These are phyloP conservation scores for Mystacornis crossleyi DNA, from an alignment of 2,113 vertebrate species.

Conservation along the genomic window DNA sequence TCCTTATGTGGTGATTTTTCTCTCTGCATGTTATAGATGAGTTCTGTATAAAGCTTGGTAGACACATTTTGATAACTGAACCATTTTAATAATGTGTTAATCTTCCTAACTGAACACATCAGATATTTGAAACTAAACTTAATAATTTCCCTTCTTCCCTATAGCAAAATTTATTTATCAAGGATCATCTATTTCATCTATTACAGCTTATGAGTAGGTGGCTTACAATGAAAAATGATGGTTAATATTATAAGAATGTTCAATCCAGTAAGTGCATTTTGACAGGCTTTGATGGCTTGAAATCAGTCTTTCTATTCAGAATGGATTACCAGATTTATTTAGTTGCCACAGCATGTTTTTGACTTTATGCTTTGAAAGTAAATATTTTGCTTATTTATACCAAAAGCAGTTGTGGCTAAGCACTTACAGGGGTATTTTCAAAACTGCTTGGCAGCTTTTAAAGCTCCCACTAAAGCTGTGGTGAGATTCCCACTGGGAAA, in stretches of 20 bases:
- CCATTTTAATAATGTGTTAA: not conserved
- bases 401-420: not conserved
- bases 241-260: constrained; percentile 23
- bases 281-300: constrained; percentile 55
- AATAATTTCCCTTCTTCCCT: not conserved
- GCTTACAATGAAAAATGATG: constrained; percentile 47
- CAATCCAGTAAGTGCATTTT: constrained; percentile 45
- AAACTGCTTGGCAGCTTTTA: not conserved
- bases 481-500: constrained; percentile 22
- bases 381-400: constrained; percentile 57
- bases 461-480: not conserved
- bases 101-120: not conserved
- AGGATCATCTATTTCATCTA: constrained; percentile 17
- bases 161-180: constrained; percentile 45
- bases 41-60: not conserved
- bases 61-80: not conserved
- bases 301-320: constrained; percentile 33
- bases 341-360: constrained; percentile 39
- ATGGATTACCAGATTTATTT: constrained; percentile 33
- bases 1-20: not conserved
- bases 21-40: not conserved
- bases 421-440: not conserved
- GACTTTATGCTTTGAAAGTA: constrained; percentile 29
- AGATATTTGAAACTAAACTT: constrained; percentile 2
- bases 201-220: constrained; percentile 50